Conservation (phyloP, 1,140 invertebrate genomes). For the Brachionus rotundiformis region DNA sequence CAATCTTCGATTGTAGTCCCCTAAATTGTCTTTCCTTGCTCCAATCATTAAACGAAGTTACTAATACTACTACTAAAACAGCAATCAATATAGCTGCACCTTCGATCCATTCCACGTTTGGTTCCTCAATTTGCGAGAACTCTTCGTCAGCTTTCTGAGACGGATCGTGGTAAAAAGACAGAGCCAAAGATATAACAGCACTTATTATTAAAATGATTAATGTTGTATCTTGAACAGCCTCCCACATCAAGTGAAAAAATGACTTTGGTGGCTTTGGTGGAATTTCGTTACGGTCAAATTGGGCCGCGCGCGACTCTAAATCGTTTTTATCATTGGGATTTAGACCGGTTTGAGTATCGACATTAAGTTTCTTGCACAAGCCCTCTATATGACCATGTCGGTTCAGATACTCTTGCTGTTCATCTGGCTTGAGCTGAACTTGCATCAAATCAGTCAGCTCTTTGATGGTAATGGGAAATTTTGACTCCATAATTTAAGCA, state of each 20-base stretch:
- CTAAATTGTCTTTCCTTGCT: conserved; percentile 96
- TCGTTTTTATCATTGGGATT: conserved; percentile 80
- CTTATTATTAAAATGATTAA: conserved; percentile 78
- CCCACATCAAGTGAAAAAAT: conserved; percentile 96
- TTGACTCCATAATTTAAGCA: conserved; percentile 2
- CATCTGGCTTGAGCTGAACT: conserved; percentile 17
- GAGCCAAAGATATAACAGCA: conserved; percentile 62
- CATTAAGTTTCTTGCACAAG: neutral
- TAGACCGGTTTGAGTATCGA: conserved; percentile 69
- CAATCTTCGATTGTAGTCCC: conserved; percentile 93
- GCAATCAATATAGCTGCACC: conserved; percentile 94
- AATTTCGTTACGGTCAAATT: conserved; percentile 95
- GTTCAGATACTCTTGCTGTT: neutral
- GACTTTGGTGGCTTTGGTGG: conserved; percentile 98
- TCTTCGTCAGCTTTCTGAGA: neutral
- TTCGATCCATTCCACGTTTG: conserved; percentile 78
- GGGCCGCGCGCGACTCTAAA: conserved; percentile 84
- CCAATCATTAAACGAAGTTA: conserved; percentile 98
- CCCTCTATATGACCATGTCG: conserved; percentile 27
- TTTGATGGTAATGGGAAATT: conserved; percentile 26
- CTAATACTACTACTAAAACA: conserved; percentile 94
- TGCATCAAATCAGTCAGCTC: conserved; percentile 46
- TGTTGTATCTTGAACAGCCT: conserved; percentile 97
- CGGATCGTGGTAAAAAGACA: conserved; percentile 60
- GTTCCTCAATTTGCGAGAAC: neutral